A percentile compares a stretch with the other conserved stretches of the same genome.
These are phyloP conservation scores for Bubo blakistoni DNA, from an alignment of 2,113 vertebrate genomes.

Conservation along the genomic window DNA sequence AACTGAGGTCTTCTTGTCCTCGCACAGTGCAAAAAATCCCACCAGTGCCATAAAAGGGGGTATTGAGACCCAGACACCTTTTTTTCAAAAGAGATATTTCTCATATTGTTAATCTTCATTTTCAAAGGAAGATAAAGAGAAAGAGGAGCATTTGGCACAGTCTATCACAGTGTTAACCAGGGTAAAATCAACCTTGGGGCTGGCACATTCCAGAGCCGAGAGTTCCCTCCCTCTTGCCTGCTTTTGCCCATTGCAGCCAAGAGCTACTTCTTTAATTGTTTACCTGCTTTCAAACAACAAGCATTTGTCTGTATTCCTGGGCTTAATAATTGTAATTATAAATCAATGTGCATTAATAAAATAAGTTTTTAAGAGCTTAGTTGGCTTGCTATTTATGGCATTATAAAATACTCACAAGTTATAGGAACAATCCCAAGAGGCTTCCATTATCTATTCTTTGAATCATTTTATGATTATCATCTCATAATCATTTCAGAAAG, in stretches of 20 bases:
- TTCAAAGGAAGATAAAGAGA: neutral
- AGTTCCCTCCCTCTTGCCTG: neutral
- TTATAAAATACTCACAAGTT: conserved; percentile 20
- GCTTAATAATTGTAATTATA: conserved; percentile 44
- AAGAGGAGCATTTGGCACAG: neutral
- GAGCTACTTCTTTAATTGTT: neutral
- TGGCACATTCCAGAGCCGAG: neutral
- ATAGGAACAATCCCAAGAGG: conserved; percentile 11
- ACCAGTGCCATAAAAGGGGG: neutral
- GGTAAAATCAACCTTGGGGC: neutral
- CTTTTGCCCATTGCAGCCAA: neutral
- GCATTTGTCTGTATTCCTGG: conserved; percentile 21
- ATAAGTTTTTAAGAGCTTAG: conserved; percentile 28
- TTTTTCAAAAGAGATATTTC: neutral
- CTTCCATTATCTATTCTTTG: conserved; percentile 7
- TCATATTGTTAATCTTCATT: neutral
- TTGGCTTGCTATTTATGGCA: conserved; percentile 31
- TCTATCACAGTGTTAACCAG: neutral
- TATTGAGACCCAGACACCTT: neutral
- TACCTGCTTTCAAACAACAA: conserved; percentile 18
- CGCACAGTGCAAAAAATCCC: neutral
- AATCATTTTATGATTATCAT: conserved; percentile 33
- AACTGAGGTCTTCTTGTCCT: neutral
- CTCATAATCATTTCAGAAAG: conserved; percentile 29
- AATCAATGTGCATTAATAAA: conserved; percentile 51